Conservation (phyloP, 1,140 invertebrate genomes). For the Brachionus paranguensis region DNA sequence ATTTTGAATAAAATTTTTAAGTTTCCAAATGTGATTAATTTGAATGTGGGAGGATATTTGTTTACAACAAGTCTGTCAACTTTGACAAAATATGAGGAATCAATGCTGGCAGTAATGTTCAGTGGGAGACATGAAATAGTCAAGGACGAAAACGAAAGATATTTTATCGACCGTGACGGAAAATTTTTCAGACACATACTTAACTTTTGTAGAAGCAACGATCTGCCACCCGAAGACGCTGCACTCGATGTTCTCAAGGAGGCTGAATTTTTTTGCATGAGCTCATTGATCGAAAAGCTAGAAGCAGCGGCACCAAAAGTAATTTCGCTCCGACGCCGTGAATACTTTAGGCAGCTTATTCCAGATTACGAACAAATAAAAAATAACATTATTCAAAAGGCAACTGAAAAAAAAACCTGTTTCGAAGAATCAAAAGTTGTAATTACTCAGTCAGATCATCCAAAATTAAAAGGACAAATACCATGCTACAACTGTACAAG, state of each 20-base stretch:
- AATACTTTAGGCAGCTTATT: constrained; percentile 20
- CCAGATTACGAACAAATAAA: constrained; percentile 40
- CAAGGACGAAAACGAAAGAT: constrained; percentile 49
- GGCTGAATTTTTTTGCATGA: constrained; percentile 39
- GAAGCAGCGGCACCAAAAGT: constrained; percentile 23
- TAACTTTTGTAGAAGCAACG: constrained; percentile 29
- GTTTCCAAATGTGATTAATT: constrained; percentile 40
- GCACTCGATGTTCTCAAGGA: constrained; percentile 32
- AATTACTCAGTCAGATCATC: constrained; percentile 39
- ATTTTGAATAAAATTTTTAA: neutral
- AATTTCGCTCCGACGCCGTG: constrained; percentile 24
- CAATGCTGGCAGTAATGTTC: constrained; percentile 51
- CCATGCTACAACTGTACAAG: constrained; percentile 41
- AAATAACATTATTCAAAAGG: constrained; percentile 26
- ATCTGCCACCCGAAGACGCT: constrained; percentile 26
- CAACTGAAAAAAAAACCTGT: constrained; percentile 1
- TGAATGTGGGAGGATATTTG: constrained; percentile 51
- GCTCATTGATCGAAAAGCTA: neutral
- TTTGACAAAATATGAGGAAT: constrained; percentile 46
- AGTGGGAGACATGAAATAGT: constrained; percentile 51
- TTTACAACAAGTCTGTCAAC: constrained; percentile 51
- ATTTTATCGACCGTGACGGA: constrained; percentile 44
- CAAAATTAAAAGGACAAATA: constrained; percentile 33
- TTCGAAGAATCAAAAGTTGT: constrained; percentile 39
- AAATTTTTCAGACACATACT: constrained; percentile 37